phyloP scores from a whole-genome alignment of 1,140 invertebrate species.

The Panonychus citri region DNA sequence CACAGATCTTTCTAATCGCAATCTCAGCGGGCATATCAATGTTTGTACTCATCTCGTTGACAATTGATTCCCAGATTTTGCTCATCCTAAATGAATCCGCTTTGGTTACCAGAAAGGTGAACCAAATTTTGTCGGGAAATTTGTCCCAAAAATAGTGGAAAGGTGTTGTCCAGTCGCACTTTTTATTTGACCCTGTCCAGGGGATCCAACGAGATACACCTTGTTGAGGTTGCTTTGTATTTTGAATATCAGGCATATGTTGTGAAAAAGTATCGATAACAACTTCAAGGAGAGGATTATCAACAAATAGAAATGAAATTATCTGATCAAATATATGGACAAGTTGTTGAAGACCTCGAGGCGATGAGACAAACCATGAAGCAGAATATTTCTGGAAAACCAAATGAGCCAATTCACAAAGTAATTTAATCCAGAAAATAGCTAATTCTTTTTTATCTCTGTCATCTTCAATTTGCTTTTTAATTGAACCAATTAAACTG shows the following conservation, averaged over 20 bases:
- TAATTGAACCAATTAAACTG: background rate
- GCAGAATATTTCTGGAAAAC: background rate
- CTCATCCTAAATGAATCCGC: constrained; percentile 1
- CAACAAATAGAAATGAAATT: background rate
- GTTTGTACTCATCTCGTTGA: constrained; percentile 5
- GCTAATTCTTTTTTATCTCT: background rate
- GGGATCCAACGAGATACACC: background rate
- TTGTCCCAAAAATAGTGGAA: constrained; percentile 6
- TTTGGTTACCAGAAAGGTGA: constrained; percentile 1
- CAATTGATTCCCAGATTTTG: constrained; percentile 11
- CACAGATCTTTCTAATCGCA: constrained; percentile 1
- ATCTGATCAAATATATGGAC: constrained; percentile 7
- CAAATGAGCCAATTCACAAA: constrained; percentile 2
- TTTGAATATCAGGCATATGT: background rate
- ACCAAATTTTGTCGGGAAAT: background rate
- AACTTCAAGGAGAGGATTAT: background rate
- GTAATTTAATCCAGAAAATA: constrained; percentile 7
- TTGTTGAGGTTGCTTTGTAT: background rate
- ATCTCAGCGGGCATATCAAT: background rate
- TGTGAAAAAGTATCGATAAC: background rate
- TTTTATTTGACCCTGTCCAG: background rate
- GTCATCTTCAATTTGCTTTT: background rate
- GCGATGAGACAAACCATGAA: constrained; percentile 7
- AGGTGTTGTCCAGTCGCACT: constrained; percentile 6
- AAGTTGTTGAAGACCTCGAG: constrained; percentile 1